A percentile compares a stretch with the other conserved stretches of the same genome.
These are phyloP conservation scores for Amyelois transitella DNA, from an alignment of 1,140 invertebrate species.

Conservation along the genomic window DNA sequence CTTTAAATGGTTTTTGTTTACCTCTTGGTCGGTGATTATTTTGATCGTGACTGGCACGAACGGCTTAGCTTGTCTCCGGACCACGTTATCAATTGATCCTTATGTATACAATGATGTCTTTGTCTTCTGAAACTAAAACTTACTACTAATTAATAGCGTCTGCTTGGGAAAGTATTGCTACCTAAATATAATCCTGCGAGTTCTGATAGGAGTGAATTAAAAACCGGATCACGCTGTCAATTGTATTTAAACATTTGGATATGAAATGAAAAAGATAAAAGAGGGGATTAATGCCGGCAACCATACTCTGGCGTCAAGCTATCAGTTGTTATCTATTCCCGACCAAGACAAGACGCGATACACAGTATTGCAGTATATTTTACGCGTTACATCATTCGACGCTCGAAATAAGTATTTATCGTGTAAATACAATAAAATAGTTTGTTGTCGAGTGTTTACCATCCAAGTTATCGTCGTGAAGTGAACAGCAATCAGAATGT, in stretches of 20 bases:
- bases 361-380: slow-evolving; percentile 4
- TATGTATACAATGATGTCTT: too few relatives aligned
- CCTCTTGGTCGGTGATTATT: too few relatives aligned
- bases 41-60: too few relatives aligned
- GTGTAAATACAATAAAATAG: slow-evolving; percentile 30
- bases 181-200: too few relatives aligned
- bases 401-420: slow-evolving; percentile 33
- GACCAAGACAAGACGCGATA: slow-evolving; percentile 18
- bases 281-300: not conserved
- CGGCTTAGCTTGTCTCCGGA: too few relatives aligned
- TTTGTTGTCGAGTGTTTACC: slow-evolving; percentile 43
- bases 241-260: not conserved
- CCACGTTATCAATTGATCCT: too few relatives aligned
- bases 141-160: too few relatives aligned
- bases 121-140: too few relatives aligned
- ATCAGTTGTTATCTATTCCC: slow-evolving; percentile 26
- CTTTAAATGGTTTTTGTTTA: too few relatives aligned
- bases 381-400: slow-evolving; percentile 11
- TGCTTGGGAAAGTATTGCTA: too few relatives aligned
- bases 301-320: slow-evolving; percentile 2
- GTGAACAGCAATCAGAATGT: slow-evolving; percentile 30
- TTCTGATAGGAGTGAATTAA: too few relatives aligned
- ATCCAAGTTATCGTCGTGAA: slow-evolving; percentile 41
- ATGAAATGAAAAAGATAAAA: not conserved
- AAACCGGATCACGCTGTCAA: not conserved